A percentile compares a stretch with the other conserved stretches of the same genome.
Conservation (phyloP, 2,888 invertebrate genomes). For the Hirtodrosophila trivittata region DNA sequence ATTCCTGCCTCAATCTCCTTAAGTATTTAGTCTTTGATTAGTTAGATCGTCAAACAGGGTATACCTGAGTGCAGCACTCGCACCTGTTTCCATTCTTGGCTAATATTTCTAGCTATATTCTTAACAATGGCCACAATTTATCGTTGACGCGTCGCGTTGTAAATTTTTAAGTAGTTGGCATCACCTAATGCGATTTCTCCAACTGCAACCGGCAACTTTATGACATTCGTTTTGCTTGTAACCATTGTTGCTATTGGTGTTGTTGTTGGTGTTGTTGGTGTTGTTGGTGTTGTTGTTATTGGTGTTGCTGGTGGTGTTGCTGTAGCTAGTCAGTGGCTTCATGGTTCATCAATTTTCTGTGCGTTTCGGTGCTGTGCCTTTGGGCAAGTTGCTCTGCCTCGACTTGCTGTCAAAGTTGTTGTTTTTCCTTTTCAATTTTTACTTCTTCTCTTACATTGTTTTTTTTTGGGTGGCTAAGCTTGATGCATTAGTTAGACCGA, state of each 20-base stretch:
- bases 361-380: slow-evolving; percentile 43
- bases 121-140: slow-evolving; percentile 67
- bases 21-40: too few relatives aligned
- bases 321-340: slow-evolving; percentile 38
- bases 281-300: slow-evolving; percentile 17
- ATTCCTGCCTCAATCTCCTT: too few relatives aligned
- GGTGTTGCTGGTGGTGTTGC: slow-evolving; percentile 11
- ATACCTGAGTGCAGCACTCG: too few relatives aligned
- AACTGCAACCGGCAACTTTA: slow-evolving; percentile 48
- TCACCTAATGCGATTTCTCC: slow-evolving; percentile 63
- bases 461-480: slow-evolving; percentile 11
- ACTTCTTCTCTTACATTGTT: not conserved
- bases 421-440: not conserved
- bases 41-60: too few relatives aligned
- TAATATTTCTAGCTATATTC: slow-evolving; percentile 29
- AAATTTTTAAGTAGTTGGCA: slow-evolving; percentile 72
- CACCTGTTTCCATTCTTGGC: slow-evolving; percentile 5
- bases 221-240: slow-evolving; percentile 58
- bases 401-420: slow-evolving; percentile 15
- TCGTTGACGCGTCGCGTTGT: slow-evolving; percentile 57
- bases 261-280: slow-evolving; percentile 7
- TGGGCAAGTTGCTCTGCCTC: slow-evolving; percentile 19
- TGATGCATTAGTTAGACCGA: slow-evolving; percentile 43
- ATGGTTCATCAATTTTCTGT: slow-evolving; percentile 64
- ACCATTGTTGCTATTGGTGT: slow-evolving; percentile 12